phyloP scores from a whole-genome alignment of 2,113 vertebrate species.

The Ptilonorhynchus violaceus region DNA sequence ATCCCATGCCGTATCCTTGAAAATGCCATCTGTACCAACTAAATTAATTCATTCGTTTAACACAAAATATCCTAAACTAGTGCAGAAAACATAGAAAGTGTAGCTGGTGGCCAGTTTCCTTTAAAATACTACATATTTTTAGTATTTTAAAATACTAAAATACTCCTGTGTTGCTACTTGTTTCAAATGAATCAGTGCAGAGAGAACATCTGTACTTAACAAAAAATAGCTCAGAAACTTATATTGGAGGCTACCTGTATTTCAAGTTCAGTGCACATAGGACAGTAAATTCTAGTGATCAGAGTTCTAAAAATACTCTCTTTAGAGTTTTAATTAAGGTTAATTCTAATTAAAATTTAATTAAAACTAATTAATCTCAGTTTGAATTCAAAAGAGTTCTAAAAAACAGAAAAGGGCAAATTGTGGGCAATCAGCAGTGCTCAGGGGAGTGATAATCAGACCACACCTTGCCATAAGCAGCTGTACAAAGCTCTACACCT shows the following conservation, averaged over 20 bases:
- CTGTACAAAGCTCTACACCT: not conserved
- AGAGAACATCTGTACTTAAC: not conserved
- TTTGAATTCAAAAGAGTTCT: not conserved
- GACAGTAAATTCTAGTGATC: not conserved
- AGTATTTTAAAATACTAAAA: not conserved
- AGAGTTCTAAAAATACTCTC: not conserved
- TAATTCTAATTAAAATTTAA: not conserved
- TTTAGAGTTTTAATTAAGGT: not conserved
- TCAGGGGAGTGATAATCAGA: not conserved
- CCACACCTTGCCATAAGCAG: not conserved
- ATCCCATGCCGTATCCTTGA: rapidly evolving
- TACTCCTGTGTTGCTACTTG: not conserved
- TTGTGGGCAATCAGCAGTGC: not conserved
- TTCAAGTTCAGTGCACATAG: not conserved
- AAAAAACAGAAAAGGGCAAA: not conserved
- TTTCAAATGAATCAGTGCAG: not conserved
- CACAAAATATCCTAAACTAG: not conserved
- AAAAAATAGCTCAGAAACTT: not conserved
- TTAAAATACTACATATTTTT: not conserved
- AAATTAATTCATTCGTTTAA: not conserved
- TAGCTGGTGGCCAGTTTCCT: not conserved
- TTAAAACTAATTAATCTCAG: not conserved
- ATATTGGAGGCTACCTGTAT: rapidly evolving
- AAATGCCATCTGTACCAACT: not conserved
- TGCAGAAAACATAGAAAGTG: not conserved